Conservation (phyloP, 2,113 vertebrate species). For the Euleptes europaea region DNA sequence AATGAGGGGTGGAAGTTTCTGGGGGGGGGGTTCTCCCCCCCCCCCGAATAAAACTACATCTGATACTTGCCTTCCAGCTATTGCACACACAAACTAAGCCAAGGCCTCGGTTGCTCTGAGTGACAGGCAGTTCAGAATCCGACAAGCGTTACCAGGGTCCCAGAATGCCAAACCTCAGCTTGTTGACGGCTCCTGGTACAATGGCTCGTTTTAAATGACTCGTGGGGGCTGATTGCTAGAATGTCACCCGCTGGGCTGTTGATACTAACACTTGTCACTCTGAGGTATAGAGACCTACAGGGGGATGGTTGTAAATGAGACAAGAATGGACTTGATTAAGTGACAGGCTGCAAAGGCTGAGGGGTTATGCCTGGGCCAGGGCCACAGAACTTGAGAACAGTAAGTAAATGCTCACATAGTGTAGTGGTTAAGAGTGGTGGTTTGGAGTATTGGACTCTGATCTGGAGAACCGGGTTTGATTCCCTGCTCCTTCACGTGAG, state of each 20-base stretch:
- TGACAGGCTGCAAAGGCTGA: background rate
- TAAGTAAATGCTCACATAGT: too few species aligned
- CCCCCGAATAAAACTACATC: background rate
- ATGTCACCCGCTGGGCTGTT: background rate
- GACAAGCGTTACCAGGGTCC: background rate
- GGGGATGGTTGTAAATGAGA: background rate
- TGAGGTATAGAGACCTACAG: background rate
- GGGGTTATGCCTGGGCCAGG: background rate
- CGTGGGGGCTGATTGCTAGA: slow-evolving; percentile 6
- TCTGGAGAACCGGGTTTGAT: too few species aligned
- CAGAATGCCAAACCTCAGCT: slow-evolving; percentile 8
- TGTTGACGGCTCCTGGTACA: background rate
- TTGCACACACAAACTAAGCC: background rate
- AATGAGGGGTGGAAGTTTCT: background rate
- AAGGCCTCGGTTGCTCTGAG: background rate
- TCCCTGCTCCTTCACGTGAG: too few species aligned
- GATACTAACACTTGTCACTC: background rate
- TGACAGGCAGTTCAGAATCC: slow-evolving; percentile 14
- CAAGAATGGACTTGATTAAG: background rate
- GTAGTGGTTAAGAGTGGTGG: too few species aligned
- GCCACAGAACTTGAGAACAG: too few species aligned
- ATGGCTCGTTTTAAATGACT: slow-evolving; percentile 24
- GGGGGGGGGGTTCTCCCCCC: accelerated
- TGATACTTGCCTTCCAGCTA: slow-evolving; percentile 12
- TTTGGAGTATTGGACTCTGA: too few species aligned